phyloP scores from a whole-genome alignment of 1,140 invertebrate species.

The Drosophila kanapiae region DNA sequence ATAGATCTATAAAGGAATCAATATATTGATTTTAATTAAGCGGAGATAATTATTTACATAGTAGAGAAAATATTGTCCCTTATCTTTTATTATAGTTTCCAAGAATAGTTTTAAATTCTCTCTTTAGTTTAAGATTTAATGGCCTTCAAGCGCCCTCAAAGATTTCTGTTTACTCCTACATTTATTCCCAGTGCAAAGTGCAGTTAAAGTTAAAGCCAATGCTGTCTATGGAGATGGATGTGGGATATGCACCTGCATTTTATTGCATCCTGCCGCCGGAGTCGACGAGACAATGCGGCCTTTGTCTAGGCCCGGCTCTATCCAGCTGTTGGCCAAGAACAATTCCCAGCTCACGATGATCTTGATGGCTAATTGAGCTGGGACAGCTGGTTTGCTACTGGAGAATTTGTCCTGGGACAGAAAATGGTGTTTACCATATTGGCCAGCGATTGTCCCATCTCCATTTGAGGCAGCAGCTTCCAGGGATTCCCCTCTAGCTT shows the following conservation, averaged over 20 bases:
- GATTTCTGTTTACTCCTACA: not conserved
- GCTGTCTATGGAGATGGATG: conserved; percentile 12
- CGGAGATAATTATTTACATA: no score
- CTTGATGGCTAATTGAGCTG: conserved; percentile 57
- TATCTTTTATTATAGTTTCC: no score
- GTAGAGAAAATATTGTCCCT: not conserved
- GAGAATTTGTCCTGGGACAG: conserved; percentile 63
- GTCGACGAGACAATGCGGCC: conserved; percentile 57
- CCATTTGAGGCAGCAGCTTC: not conserved
- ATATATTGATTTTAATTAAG: no score
- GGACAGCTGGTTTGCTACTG: conserved; percentile 32
- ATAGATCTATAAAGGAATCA: no score
- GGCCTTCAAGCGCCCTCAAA: no score
- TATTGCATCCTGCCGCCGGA: conserved; percentile 75
- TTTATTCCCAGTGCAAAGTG: conserved; percentile 15
- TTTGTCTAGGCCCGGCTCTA: conserved; percentile 59
- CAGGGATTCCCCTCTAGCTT: no score
- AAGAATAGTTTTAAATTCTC: not conserved
- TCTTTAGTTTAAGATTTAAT: not conserved
- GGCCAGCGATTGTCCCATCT: conserved; percentile 7
- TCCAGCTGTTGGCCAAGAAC: conserved; percentile 52
- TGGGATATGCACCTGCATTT: conserved; percentile 69
- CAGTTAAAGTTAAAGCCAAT: conserved; percentile 37
- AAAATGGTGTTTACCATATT: conserved; percentile 67
- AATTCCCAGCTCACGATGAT: conserved; percentile 36